Evolutionary conservation across 1,140 invertebrate genomes (phyloP).

Genomic region (Drosophila willistoni): DNA sequence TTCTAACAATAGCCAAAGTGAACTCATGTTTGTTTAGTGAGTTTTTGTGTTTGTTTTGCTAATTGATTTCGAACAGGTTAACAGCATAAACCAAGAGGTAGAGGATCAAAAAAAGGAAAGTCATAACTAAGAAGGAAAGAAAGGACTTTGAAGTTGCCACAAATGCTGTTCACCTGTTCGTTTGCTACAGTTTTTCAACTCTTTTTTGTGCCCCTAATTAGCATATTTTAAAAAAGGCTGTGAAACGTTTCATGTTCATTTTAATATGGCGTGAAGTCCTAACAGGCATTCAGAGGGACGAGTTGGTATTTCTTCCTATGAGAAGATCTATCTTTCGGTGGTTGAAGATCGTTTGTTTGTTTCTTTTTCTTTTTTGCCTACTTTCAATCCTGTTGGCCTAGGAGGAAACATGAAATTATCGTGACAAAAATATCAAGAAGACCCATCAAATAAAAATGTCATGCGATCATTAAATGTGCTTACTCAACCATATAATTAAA

Average conservation of each 20-base stretch:
- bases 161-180: slow-evolving; percentile 29
- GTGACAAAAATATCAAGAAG: slow-evolving; percentile 65
- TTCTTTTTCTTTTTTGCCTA: background rate
- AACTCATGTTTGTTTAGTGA: slow-evolving; percentile 28
- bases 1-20: slow-evolving; percentile 37
- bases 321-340: slow-evolving; percentile 18
- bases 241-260: slow-evolving; percentile 53
- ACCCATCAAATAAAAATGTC: slow-evolving; percentile 40
- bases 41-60: slow-evolving; percentile 55
- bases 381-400: slow-evolving; percentile 50
- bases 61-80: slow-evolving; percentile 75
- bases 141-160: background rate
- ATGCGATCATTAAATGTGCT: slow-evolving; percentile 15
- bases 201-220: slow-evolving; percentile 23
- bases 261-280: slow-evolving; percentile 64
- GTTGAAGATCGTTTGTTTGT: slow-evolving; percentile 4
- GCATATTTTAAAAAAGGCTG: slow-evolving; percentile 12
- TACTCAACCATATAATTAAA: slow-evolving; percentile 45
- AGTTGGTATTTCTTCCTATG: background rate
- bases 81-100: slow-evolving; percentile 40
- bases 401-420: slow-evolving; percentile 75
- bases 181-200: slow-evolving; percentile 46
- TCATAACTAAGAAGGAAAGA: background rate
- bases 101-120: background rate
- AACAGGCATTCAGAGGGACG: slow-evolving; percentile 41